Conservation (phyloP, 1,140 invertebrate species). For the Sminthurinus signatus region DNA sequence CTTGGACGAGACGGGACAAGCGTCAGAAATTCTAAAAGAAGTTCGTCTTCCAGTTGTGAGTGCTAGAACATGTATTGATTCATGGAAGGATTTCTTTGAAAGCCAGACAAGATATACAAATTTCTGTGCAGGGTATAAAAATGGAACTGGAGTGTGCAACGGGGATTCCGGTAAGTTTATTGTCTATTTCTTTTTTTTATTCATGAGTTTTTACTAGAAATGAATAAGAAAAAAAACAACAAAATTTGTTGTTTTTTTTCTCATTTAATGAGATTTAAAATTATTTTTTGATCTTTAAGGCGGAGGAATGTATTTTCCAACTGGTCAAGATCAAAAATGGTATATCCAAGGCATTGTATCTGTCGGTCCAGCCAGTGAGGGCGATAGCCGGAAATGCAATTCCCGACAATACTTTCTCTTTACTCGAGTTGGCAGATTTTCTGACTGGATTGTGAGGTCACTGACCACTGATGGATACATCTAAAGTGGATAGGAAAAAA, state of each 20-base stretch:
- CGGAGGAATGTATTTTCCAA: slow-evolving; percentile 43
- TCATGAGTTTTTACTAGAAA: too few species aligned
- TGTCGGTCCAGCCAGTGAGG: slow-evolving; percentile 28
- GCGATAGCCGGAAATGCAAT: slow-evolving; percentile 28
- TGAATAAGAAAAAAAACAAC: too few species aligned
- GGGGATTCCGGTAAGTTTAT: too few species aligned
- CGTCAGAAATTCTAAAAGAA: slow-evolving; percentile 21
- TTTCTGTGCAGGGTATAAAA: slow-evolving; percentile 49
- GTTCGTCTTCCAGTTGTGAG: slow-evolving; percentile 34
- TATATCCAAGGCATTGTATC: slow-evolving; percentile 37
- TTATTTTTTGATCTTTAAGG: too few species aligned
- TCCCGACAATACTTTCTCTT: slow-evolving; percentile 33
- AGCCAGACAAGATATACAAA: slow-evolving; percentile 35
- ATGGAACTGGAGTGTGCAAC: too few species aligned
- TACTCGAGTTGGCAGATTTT: slow-evolving; percentile 34
- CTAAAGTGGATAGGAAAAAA: too few species aligned
- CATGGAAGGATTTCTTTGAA: slow-evolving; percentile 36
- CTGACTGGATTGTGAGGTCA: slow-evolving; percentile 37
- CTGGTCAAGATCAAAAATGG: slow-evolving; percentile 18
- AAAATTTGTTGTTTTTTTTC: too few species aligned
- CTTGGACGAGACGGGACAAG: slow-evolving; percentile 27
- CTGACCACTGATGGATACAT: slow-evolving; percentile 29
- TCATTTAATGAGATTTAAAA: too few species aligned
- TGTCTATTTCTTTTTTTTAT: too few species aligned
- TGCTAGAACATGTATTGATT: slow-evolving; percentile 23